Conservation (phyloP, 2,888 invertebrate species). For the Eustalomyia histrio region DNA sequence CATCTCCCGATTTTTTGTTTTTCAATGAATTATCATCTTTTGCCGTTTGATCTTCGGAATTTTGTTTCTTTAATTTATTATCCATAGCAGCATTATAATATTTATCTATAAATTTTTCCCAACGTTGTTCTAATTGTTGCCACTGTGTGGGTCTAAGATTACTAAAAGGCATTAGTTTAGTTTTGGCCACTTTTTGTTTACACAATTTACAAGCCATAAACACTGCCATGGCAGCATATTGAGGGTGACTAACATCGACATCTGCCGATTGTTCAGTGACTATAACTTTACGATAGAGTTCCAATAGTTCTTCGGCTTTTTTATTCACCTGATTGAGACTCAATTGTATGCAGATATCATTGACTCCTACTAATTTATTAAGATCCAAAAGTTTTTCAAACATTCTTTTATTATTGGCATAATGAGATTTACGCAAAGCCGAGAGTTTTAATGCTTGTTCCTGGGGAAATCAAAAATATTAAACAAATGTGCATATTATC, state of each 20-base stretch:
- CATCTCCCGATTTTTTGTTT: background rate
- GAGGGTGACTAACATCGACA: conserved; percentile 82
- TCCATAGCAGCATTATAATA: conserved; percentile 67
- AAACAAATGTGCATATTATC: background rate
- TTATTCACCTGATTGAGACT: conserved; percentile 80
- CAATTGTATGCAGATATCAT: conserved; percentile 82
- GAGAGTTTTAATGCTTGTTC: conserved; percentile 82
- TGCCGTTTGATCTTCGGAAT: background rate
- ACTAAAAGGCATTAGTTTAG: conserved; percentile 82
- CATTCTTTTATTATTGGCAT: conserved; percentile 81
- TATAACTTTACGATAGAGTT: conserved; percentile 79
- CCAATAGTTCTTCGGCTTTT: conserved; percentile 81
- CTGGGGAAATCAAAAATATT: conserved; percentile 74
- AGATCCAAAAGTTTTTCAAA: conserved; percentile 83
- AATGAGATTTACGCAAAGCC: conserved; percentile 81
- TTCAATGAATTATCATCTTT: conserved; percentile 45
- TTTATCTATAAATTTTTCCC: conserved; percentile 80
- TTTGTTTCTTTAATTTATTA: conserved; percentile 59
- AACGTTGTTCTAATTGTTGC: conserved; percentile 82
- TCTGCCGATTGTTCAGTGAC: conserved; percentile 78
- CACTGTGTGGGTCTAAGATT: conserved; percentile 83
- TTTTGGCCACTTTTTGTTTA: conserved; percentile 82
- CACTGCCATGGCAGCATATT: conserved; percentile 84
- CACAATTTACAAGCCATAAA: conserved; percentile 83
- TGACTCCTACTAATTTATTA: conserved; percentile 81